Conservation (phyloP, 2,113 vertebrate genomes). For the Ictalurus punctatus region DNA sequence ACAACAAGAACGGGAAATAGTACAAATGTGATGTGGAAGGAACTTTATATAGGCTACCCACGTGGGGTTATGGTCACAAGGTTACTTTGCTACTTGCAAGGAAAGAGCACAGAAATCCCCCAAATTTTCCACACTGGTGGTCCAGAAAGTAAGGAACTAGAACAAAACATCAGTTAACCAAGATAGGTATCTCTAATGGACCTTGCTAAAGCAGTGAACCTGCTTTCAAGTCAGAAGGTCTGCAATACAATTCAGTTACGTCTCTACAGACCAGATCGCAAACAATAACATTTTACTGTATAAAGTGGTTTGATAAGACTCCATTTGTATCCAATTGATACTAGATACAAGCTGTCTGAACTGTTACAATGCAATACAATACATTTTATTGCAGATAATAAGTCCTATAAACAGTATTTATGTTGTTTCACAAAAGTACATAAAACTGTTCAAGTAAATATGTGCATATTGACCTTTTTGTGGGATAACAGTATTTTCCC, state of each 20-base stretch:
- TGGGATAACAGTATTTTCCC: not conserved
- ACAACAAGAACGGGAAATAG: not conserved
- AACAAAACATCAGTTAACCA: not conserved
- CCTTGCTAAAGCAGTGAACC: not conserved
- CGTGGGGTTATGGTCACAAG: not conserved
- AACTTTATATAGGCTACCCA: not conserved
- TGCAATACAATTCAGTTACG: not conserved
- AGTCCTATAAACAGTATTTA: not conserved
- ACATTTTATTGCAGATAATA: not conserved
- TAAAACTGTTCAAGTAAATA: not conserved
- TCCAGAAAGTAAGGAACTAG: not conserved
- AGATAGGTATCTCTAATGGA: not conserved
- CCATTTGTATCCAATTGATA: not conserved
- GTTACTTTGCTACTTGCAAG: not conserved
- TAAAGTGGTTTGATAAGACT: not conserved
- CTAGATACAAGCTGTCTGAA: not conserved
- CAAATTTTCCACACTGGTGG: not conserved
- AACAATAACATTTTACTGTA: not conserved
- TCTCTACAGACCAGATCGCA: not conserved
- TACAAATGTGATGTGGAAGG: not conserved
- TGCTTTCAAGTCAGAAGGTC: not conserved
- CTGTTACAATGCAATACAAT: not conserved
- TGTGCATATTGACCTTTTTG: not conserved
- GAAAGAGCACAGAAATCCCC: not conserved
- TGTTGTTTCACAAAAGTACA: not conserved